Base-by-base conservation (phyloP, 2,113 vertebrate species). In the Nematolebias whitei region DNA sequence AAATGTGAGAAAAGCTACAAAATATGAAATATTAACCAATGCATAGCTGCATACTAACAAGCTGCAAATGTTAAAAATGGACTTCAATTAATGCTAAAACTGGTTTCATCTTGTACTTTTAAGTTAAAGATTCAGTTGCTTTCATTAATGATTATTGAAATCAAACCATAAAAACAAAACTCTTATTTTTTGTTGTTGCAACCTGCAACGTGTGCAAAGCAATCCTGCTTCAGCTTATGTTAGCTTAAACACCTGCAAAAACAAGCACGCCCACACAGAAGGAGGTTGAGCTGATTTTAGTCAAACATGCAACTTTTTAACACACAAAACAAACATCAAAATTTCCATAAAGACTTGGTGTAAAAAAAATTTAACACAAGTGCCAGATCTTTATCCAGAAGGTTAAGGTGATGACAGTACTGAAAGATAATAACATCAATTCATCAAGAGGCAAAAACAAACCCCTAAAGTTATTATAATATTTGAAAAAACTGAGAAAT, bases 201-300 rank as follows among this genome's bases (percentile, higher is more conserved):
- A 59, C 54, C 44, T 38, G 71, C 79, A 63, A 43, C 22, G 5
- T n/a, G 18, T 49, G 79, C 72, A 40, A 70, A 65, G 20, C 56
- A 57, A 51, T 56, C 58, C 66, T 9, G 40, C 59, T 70, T 69
- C 68, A 59, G 75, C 74, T 85, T 68, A 84, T 84, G 74, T 87
- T 87, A 83, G 81, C 64, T 79, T 52, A 12, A 50, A 80, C 71
- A 68, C 66, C 65, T 56, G 69, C 69, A 81, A 78, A 86, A 88
- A 87, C 63, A 85, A 86, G 82, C 73, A 84, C 87, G 82, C 85
- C 86, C 83, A 87, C 83, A 50, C 86, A 56, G 74, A 57, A 59
- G 32, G 5, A 50, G 66, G 9, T 72, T 70, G 32, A 35, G 5
- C 32, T 35, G 5, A 2, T 35, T 35, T 35, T 8, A 35, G 32